phyloP scores from a whole-genome alignment of 2,797 vertebrate genomes.

The Sibirionetta formosa region DNA sequence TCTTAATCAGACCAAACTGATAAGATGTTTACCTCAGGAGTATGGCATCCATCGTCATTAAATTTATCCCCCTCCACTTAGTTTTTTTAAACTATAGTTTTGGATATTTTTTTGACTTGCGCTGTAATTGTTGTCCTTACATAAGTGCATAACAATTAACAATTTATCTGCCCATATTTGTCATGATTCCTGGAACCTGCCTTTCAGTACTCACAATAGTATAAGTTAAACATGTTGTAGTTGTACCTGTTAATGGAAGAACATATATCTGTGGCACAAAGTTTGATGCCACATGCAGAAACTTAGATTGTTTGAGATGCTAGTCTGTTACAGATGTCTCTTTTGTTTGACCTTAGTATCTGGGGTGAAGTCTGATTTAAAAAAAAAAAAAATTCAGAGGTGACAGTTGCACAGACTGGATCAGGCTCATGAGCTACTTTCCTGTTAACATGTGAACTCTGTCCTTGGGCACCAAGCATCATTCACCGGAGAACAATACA shows the following conservation, averaged over 20 bases:
- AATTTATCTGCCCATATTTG: neutral
- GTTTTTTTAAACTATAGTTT: neutral
- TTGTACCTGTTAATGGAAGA: neutral
- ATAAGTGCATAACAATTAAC: neutral
- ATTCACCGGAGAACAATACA: rapidly evolving
- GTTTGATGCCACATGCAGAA: neutral
- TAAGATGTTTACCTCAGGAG: neutral
- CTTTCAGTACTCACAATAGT: neutral
- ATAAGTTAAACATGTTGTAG: neutral
- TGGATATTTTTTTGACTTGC: neutral
- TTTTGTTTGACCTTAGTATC: neutral
- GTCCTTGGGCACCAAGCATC: neutral
- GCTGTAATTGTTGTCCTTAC: neutral
- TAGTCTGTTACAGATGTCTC: neutral
- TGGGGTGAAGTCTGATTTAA: neutral
- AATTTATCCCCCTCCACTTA: neutral
- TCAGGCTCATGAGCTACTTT: neutral
- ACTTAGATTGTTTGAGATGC: neutral
- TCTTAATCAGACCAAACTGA: neutral
- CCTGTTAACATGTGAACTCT: neutral
- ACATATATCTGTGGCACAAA: neutral
- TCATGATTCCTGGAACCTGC: neutral
- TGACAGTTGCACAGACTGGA: neutral
- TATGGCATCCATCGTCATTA: neutral
- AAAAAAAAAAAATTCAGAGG: neutral